phyloP scores from a whole-genome alignment of 1,140 invertebrate species.

The Chymomyza costata region DNA sequence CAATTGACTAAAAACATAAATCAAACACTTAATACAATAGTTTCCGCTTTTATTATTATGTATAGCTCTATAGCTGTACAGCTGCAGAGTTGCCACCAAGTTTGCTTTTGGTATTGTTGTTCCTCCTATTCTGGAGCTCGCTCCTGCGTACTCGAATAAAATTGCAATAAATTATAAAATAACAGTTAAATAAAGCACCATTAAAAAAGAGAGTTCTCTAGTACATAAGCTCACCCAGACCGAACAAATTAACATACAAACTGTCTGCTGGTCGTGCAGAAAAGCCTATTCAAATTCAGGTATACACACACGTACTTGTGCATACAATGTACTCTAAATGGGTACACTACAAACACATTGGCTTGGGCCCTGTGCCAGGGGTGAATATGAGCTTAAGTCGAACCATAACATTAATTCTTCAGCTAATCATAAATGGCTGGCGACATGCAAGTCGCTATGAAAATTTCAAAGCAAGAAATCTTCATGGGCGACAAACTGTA shows the following conservation, averaged over 20 bases:
- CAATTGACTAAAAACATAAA: constrained; percentile 70
- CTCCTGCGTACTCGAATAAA: constrained; percentile 62
- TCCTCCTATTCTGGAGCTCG: constrained; percentile 22
- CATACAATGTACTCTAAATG: no score
- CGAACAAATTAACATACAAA: constrained; percentile 66
- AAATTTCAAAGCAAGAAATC: no score
- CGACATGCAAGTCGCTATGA: constrained; percentile 61
- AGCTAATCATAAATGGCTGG: constrained; percentile 68
- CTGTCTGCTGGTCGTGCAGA: constrained; percentile 50
- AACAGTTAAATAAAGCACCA: constrained; percentile 60
- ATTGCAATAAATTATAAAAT: constrained; percentile 70
- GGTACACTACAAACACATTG: no score
- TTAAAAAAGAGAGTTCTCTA: constrained; percentile 31
- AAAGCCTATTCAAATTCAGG: constrained; percentile 35
- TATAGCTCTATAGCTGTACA: constrained; percentile 19
- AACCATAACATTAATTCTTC: constrained; percentile 60
- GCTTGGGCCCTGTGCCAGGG: no score
- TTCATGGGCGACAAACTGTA: no score
- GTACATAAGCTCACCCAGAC: constrained; percentile 28
- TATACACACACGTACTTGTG: constrained; percentile 12
- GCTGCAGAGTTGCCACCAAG: background rate
- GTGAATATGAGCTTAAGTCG: constrained; percentile 41
- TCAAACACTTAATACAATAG: constrained; percentile 73
- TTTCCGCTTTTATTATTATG: constrained; percentile 73
- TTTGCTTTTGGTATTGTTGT: no score